phyloP scores from a whole-genome alignment of 1,140 invertebrate species.

The Scaptodrosophila lebanonensis region DNA sequence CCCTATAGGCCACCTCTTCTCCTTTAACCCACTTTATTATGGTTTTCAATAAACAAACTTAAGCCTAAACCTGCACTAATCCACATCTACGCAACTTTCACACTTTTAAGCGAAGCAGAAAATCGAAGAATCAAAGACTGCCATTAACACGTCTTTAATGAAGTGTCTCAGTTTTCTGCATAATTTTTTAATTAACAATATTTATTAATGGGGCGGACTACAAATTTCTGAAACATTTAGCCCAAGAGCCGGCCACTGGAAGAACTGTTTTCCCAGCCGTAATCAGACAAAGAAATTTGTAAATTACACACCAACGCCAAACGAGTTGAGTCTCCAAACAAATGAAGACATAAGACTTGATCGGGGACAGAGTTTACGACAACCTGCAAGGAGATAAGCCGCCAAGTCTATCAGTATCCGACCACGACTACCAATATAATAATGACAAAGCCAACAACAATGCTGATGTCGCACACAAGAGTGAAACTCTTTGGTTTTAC shows the following conservation, averaged over 20 bases:
- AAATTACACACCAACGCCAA: constrained; percentile 8
- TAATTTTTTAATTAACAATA: constrained; percentile 47
- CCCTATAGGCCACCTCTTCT: too few relatives aligned
- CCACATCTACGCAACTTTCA: constrained; percentile 52
- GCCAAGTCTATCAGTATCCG: too few relatives aligned
- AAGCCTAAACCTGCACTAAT: constrained; percentile 25
- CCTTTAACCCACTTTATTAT: too few relatives aligned
- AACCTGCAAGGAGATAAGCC: constrained; percentile 3
- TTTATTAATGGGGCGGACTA: constrained; percentile 7
- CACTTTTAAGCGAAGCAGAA: constrained; percentile 27
- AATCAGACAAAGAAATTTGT: constrained; percentile 28
- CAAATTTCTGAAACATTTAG: constrained; percentile 45
- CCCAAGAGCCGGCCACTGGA: constrained; percentile 1
- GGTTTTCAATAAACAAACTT: too few relatives aligned
- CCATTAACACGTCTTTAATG: constrained; percentile 64
- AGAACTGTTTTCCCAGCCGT: constrained; percentile 2
- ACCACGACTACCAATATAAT: too few relatives aligned
- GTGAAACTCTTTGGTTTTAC: constrained; percentile 54
- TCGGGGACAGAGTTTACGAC: constrained; percentile 13
- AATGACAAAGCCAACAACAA: too few relatives aligned
- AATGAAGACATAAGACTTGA: constrained; percentile 58
- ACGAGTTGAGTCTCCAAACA: constrained; percentile 8
- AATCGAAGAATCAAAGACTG: constrained; percentile 18
- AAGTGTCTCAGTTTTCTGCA: constrained; percentile 60
- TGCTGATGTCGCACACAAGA: constrained; percentile 41